phyloP scores from a whole-genome alignment of 92 coral and sea anemone species.

The Chrysogorgia sp. region DNA sequence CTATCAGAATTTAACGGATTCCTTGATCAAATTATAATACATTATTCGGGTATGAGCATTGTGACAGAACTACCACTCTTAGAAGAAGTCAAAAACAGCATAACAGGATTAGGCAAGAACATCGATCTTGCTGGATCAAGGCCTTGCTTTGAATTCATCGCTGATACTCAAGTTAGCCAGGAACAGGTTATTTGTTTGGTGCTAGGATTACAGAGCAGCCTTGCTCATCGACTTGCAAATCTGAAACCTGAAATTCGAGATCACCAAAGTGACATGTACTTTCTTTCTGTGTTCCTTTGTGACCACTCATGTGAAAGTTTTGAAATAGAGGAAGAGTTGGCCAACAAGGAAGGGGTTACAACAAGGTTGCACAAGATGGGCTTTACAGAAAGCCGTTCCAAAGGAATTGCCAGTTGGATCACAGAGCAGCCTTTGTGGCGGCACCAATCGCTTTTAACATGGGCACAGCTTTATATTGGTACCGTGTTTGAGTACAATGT shows the following conservation, averaged over 20 bases:
- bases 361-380: conserved; percentile 18
- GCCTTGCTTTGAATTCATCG: not conserved
- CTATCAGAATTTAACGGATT: too few relatives aligned
- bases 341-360: not conserved
- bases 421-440: conserved; percentile 9
- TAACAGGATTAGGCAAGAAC: too few relatives aligned
- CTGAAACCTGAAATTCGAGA: not conserved
- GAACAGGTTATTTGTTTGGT: conserved; percentile 12
- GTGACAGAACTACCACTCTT: too few relatives aligned
- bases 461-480: conserved; percentile 27
- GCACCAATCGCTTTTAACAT: conserved; percentile 22
- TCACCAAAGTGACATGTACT: conserved; percentile 25
- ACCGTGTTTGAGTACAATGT: conserved; percentile 23
- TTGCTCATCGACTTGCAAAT: not conserved
- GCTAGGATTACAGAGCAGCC: not conserved
- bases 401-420: conserved; percentile 19
- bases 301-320: not conserved
- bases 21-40: too few relatives aligned
- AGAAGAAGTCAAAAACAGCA: too few relatives aligned
- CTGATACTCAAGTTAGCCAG: not conserved
- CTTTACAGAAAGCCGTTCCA: conserved; percentile 29
- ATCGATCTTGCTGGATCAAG: too few relatives aligned
- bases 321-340: not conserved
- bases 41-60: too few relatives aligned
- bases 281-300: not conserved